A percentile compares a stretch with the other conserved stretches of the same genome.
Conservation (phyloP, 2,797 vertebrate genomes). For the Delichon dasypus region DNA sequence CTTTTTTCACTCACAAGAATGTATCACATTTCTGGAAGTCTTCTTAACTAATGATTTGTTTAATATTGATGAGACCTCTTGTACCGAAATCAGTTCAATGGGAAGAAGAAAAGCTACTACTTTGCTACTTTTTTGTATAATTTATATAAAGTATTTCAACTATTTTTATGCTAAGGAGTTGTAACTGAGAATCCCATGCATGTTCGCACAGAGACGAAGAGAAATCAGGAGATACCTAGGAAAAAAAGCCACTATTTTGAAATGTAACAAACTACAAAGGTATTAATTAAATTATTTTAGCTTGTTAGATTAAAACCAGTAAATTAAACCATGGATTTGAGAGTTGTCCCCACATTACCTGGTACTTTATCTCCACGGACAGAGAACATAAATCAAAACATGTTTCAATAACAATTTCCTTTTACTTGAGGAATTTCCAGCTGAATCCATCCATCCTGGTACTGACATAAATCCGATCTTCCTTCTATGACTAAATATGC, state of each 20-base stretch:
- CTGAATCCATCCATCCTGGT: not conserved
- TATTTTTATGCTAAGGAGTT: not conserved
- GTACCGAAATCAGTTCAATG: not conserved
- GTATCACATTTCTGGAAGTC: not conserved
- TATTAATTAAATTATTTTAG: not conserved
- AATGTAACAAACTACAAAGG: not conserved
- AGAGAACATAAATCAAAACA: not conserved
- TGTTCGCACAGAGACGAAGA: not conserved
- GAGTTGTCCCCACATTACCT: not conserved
- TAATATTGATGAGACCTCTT: not conserved
- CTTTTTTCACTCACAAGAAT: not conserved
- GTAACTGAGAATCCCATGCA: not conserved
- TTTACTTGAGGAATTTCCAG: not conserved
- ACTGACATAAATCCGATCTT: not conserved
- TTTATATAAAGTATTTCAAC: not conserved
- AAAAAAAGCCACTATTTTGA: not conserved
- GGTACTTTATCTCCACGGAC: not conserved
- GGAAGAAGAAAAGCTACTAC: not conserved
- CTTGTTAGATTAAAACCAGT: not conserved
- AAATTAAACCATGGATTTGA: not conserved
- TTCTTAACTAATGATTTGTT: not conserved
- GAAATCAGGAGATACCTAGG: not conserved
- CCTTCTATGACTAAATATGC: not conserved
- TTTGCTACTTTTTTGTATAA: not conserved
- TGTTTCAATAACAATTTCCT: not conserved